Base-by-base conservation (phyloP, 2,113 vertebrate genomes). In the Hirundichthys speculiger region DNA sequence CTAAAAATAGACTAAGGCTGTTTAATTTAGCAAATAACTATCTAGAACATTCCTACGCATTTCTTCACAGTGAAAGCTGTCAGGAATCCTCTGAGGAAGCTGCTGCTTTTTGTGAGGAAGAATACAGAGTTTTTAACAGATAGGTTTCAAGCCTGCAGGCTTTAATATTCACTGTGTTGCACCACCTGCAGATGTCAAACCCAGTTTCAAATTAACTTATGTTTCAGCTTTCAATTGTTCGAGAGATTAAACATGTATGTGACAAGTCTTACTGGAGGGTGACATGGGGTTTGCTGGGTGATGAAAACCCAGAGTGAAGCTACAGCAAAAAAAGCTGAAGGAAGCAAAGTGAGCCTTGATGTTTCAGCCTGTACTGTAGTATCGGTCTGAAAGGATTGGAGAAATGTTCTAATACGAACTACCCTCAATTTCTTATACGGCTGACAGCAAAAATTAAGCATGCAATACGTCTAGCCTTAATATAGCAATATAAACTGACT, bases 191-290 rank as follows among this genome's bases (percentile, higher is more conserved):
- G 54, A 47, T 52, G 53, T 56, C 21, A 52, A 54, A 60, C 42
- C 42, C 13, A 11, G 47, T 54, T 68, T 71, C 24, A 55, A 70
- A 61, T 58, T 4, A 62, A 49, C 40, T 58, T 34, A 45, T 39
- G 42, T 19, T 19, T 59, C 34, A 16, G 41, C 15, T 20, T 56
- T 62, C 21, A 39, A 69, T 18, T 53, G 57, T 40, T 54, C 2
- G 8, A 46, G 40, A 39, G 20, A 30, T 43, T 13, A 48, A 64
- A 25, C 24, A 15, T 5, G 22, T 13, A 43, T 10, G 40, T 42
- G 45, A 56, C 39, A 18, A 42, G 12, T 21, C 2, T 9, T 34
- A 34, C 30, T 34, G 30, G 30, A 34, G 30, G 30, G 30, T 10
- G 30, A 34, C 30, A 34, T 9, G 30, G 30, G 30, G 30, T 34